phyloP scores from a whole-genome alignment of 1,140 invertebrate genomes.

The Bombus haemorrhoidalis region DNA sequence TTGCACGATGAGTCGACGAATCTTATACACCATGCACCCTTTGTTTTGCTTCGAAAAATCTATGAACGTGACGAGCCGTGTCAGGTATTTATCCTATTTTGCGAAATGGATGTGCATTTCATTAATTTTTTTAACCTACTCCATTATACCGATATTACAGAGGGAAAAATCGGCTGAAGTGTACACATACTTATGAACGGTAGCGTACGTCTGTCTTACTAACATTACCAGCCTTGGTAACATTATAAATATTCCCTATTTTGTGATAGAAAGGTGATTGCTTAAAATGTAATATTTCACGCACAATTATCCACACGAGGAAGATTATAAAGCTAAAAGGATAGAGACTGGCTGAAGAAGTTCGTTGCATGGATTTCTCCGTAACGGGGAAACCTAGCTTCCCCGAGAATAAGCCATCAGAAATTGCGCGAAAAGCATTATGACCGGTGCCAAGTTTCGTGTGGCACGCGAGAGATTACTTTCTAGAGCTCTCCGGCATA shows the following conservation, averaged over 20 bases:
- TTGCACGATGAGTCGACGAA: conserved; percentile 50
- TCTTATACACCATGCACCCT: conserved; percentile 9
- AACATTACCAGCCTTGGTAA: background rate
- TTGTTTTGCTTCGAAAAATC: conserved; percentile 32
- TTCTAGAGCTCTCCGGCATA: conserved; percentile 44
- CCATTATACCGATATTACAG: no score
- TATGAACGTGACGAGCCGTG: conserved; percentile 29
- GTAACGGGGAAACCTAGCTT: conserved; percentile 7
- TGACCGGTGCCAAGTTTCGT: conserved; percentile 48
- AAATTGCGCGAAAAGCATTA: conserved; percentile 35
- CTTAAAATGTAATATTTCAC: background rate
- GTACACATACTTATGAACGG: background rate
- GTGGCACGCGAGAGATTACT: conserved; percentile 50
- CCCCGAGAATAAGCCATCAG: conserved; percentile 33
- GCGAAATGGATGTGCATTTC: background rate
- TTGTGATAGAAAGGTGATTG: background rate
- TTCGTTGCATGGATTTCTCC: background rate
- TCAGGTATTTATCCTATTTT: conserved; percentile 54
- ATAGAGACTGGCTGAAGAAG: background rate
- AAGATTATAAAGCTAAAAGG: background rate
- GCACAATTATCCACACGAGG: background rate
- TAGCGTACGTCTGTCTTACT: background rate
- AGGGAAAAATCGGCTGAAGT: no score
- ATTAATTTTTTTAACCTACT: background rate
- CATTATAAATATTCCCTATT: background rate